Evolutionary conservation across 1,140 invertebrate genomes (phyloP).

Genomic region (Atta texana): DNA sequence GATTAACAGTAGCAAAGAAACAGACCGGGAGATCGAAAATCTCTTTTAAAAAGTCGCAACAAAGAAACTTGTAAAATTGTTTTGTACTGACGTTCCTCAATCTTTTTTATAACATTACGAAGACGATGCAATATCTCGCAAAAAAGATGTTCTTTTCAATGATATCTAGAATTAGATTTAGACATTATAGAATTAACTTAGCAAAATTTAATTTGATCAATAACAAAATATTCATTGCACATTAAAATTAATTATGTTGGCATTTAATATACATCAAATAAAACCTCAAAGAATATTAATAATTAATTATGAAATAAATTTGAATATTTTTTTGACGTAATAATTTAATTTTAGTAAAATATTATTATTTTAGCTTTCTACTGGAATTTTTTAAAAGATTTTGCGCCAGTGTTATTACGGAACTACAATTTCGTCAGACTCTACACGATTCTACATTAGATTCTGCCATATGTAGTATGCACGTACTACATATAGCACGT

Average conservation of each 20-base stretch:
- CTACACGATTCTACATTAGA: conserved; percentile 23
- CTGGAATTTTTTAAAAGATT: not conserved
- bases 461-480: conserved; percentile 21
- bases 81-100: not conserved
- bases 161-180: not conserved
- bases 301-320: not conserved
- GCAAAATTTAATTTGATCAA: not conserved
- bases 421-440: conserved; percentile 15
- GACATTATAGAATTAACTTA: not conserved
- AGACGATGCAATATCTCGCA: not conserved
- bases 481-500: conserved; percentile 37
- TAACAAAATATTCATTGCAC: not conserved
- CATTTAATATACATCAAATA: not conserved
- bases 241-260: not conserved
- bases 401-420: conserved; percentile 13
- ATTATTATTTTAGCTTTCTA: not conserved
- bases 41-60: conserved; percentile 18
- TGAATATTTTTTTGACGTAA: not conserved
- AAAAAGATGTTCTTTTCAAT: not conserved
- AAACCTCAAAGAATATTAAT: not conserved
- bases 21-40: conserved; percentile 40
- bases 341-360: not conserved
- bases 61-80: conserved; percentile 14
- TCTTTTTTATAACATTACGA: not conserved
- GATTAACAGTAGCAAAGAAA: conserved; percentile 52